These are phyloP conservation scores for Drosophila subpulchrella DNA, from an alignment of 1,140 invertebrate genomes.

Conservation along the genomic window DNA sequence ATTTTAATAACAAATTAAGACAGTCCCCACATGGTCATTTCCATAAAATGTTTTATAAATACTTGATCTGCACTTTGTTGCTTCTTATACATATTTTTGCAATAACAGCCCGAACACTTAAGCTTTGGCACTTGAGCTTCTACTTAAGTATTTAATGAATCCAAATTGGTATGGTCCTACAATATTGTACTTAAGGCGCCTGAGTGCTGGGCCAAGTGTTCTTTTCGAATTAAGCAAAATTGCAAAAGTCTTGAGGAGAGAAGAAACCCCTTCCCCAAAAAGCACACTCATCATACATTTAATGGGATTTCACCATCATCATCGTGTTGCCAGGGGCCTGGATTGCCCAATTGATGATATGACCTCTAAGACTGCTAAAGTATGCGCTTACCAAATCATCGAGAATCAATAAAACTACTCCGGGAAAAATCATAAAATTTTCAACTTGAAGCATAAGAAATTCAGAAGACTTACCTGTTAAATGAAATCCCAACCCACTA, in stretches of 20 bases:
- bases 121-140: constrained; percentile 75
- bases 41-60: constrained; percentile 7
- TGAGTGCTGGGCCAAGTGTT: constrained; percentile 71
- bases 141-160: constrained; percentile 80
- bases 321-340: constrained; percentile 13
- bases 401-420: neutral
- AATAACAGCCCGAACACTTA: constrained; percentile 69
- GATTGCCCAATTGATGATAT: constrained; percentile 32
- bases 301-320: constrained; percentile 75
- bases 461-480: neutral
- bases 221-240: constrained; percentile 58
- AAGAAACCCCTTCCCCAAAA: constrained; percentile 6
- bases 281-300: constrained; percentile 53
- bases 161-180: constrained; percentile 29
- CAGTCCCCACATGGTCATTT: constrained; percentile 26
- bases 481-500: no score
- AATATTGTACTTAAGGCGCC: constrained; percentile 71
- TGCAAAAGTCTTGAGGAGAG: constrained; percentile 1
- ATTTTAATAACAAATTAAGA: neutral
- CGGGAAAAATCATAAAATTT: neutral
- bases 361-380: constrained; percentile 11
- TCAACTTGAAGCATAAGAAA: no score
- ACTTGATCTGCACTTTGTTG: constrained; percentile 31
- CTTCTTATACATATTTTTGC: constrained; percentile 54
- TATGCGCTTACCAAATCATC: constrained; percentile 33